phyloP scores from a whole-genome alignment of 2,888 invertebrate species.

The Ennomos fuscantarius region DNA sequence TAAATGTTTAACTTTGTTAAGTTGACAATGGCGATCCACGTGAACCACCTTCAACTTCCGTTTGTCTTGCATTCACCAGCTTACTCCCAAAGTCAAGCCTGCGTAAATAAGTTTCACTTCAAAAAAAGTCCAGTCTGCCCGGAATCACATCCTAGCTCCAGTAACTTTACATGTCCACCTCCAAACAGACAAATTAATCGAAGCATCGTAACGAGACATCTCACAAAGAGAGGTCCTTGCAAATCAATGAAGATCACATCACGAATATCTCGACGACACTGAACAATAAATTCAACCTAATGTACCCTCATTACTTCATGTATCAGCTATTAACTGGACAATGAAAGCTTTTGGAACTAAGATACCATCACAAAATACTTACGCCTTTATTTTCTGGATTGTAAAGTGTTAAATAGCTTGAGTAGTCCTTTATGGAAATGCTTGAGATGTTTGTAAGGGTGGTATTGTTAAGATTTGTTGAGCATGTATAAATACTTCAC shows the following conservation, averaged over 20 bases:
- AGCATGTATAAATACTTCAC: constrained; percentile 21
- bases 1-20: too few species aligned
- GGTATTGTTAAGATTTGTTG: constrained; percentile 9
- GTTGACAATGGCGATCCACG: too few species aligned
- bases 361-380: background rate
- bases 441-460: background rate
- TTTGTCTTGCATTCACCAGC: too few species aligned
- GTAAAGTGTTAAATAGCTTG: constrained; percentile 8
- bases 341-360: constrained; percentile 15
- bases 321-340: constrained; percentile 26
- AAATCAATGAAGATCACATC: constrained; percentile 25
- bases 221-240: constrained; percentile 22
- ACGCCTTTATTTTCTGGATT: background rate
- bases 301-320: constrained; percentile 23
- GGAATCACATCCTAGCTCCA: too few species aligned
- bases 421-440: constrained; percentile 2
- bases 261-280: constrained; percentile 6
- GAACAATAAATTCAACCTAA: constrained; percentile 20
- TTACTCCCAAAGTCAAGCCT: too few species aligned
- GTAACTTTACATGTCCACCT: too few species aligned
- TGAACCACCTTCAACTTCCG: too few species aligned
- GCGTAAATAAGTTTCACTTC: too few species aligned
- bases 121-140: too few species aligned
- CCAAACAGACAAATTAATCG: too few species aligned
- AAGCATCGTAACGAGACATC: background rate